Evolutionary conservation across 2,113 vertebrate genomes (phyloP), one percentile per base, ranked within the genome.

Genomic region (Rhinolophus sinicus): DNA sequence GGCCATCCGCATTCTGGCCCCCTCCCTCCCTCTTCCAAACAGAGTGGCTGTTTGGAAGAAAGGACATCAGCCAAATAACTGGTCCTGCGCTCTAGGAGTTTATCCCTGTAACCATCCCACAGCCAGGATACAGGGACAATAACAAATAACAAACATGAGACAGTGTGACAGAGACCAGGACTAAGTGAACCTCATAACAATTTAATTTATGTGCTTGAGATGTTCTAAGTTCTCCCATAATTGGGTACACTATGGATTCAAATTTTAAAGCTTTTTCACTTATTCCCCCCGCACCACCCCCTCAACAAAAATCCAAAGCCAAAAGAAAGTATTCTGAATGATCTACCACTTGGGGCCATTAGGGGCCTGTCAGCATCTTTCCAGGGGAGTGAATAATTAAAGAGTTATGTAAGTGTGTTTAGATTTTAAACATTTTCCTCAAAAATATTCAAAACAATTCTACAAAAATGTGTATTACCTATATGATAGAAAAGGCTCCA

Each of bases 361-460:
- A 30, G 12, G 33, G 30, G 40, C 12, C 69, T 80, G 60, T 54
- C 5, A 44, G 28, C 33, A 40, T 52, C 88, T 78, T 50, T 54
- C 69, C 70, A 47, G 83, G 77, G 47, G 9, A n/a, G 28, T 77
- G 47, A 90, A 56, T 44, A 47, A 50, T 33, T 9, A 70, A 50
- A 96, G 67, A 58, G 33, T 67, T 93, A 56, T 13, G 0, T 21
- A 3, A 81, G 2, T 58, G 0, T 84, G 13, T 76, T 91, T 64
- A 26, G 19, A 92, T 70, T 65, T 89, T 90, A 88, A 95, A 82
- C 30, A 54, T 88, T 86, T 90, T 88, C 52, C 40, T 94, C 24
- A 89, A 94, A 80, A 88, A 52, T 62, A 92, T 80, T 75, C 44
- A 73, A 93, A 94, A 54, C 52, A 77, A 78, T 60, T 81, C 44